Percentiles rank a stretch among this genome's conserved stretches.
Conservation (phyloP, 2,888 invertebrate species). For the Oscheius sp. region DNA sequence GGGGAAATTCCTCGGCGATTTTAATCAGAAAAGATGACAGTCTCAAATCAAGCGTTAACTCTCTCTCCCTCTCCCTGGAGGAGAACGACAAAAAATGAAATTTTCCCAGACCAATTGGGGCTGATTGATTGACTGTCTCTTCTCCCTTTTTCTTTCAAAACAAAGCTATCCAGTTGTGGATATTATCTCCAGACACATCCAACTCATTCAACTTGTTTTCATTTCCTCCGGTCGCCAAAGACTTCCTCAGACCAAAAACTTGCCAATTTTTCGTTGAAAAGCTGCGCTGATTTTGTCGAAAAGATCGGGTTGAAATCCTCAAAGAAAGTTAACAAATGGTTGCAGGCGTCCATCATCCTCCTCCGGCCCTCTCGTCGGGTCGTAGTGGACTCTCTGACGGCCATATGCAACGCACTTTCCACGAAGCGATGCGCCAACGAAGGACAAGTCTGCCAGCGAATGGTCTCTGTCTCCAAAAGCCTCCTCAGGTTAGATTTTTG, state of each 20-base stretch:
- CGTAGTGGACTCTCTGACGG: slow-evolving; percentile 48
- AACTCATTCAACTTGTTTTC: too few relatives aligned
- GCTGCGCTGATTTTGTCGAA: too few relatives aligned
- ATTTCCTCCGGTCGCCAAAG: too few relatives aligned
- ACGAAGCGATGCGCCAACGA: slow-evolving; percentile 53
- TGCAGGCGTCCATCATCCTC: slow-evolving; percentile 20
- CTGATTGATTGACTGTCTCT: slow-evolving; percentile 4
- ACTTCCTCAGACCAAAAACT: too few relatives aligned
- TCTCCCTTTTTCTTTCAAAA: slow-evolving; percentile 5
- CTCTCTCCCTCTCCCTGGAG: neutral
- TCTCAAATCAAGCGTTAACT: slow-evolving; percentile 12
- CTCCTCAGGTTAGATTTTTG: neutral
- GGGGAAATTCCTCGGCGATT: slow-evolving; percentile 20
- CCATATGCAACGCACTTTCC: slow-evolving; percentile 50
- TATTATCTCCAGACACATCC: too few relatives aligned
- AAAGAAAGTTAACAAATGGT: too few relatives aligned
- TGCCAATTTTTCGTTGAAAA: too few relatives aligned
- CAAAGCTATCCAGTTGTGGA: too few relatives aligned
- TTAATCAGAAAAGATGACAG: slow-evolving; percentile 14
- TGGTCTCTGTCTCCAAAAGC: slow-evolving; percentile 33
- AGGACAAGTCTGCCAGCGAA: slow-evolving; percentile 55
- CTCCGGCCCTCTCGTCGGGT: slow-evolving; percentile 33
- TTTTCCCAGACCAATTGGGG: too few relatives aligned
- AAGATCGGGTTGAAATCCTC: too few relatives aligned
- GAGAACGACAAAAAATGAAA: too few relatives aligned